These are phyloP conservation scores for Atta cephalotes DNA, from an alignment of 1,140 invertebrate genomes.

Conservation along the genomic window DNA sequence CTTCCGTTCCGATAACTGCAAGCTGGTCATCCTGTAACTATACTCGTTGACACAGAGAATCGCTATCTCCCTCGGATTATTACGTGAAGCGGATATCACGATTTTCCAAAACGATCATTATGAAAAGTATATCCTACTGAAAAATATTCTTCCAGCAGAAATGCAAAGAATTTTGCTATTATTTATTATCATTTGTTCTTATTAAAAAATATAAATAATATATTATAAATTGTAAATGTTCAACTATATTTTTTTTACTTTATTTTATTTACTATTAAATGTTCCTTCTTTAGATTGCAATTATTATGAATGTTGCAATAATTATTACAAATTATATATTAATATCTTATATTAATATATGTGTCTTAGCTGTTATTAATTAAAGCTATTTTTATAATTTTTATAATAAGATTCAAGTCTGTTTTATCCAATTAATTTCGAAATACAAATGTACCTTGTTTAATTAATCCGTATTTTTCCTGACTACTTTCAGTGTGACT, in stretches of 20 bases:
- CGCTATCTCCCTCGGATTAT: not conserved
- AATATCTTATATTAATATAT: not conserved
- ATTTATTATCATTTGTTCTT: not conserved
- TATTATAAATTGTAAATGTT: not conserved
- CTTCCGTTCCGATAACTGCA: constrained; percentile 51
- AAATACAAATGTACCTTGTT: not conserved
- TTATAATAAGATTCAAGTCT: not conserved
- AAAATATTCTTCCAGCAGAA: not conserved
- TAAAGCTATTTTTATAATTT: not conserved
- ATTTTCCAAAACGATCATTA: not conserved
- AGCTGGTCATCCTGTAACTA: constrained; percentile 21
- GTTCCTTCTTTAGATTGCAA: not conserved
- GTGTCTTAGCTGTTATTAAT: not conserved
- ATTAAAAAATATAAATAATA: not conserved
- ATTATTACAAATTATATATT: not conserved
- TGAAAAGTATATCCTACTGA: not conserved
- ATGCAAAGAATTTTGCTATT: not conserved
- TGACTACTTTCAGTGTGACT: not conserved
- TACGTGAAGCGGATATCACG: not conserved
- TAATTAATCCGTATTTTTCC: not conserved
- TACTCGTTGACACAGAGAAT: not conserved
- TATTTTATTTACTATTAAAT: not conserved
- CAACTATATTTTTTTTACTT: not conserved
- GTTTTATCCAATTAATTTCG: not conserved
- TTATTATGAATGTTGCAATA: not conserved